These are phyloP conservation scores for Dipodomys ordii DNA, from an alignment of 2,113 vertebrate genomes.

Conservation along the genomic window DNA sequence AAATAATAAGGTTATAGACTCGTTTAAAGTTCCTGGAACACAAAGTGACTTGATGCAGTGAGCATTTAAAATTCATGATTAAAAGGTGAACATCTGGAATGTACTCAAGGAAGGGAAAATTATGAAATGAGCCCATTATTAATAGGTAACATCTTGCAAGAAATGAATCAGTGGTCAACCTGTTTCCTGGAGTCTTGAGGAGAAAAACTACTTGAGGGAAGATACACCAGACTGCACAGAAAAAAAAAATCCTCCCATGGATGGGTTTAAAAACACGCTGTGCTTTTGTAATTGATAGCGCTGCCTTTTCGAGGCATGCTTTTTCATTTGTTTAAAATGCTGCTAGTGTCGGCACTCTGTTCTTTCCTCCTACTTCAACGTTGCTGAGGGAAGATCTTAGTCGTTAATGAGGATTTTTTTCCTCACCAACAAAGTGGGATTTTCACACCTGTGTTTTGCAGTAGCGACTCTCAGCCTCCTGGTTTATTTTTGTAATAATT, in stretches of 20 bases:
- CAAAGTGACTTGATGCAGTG: background rate
- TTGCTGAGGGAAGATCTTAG: conserved; percentile 56
- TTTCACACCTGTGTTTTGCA: conserved; percentile 80
- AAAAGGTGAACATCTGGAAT: conserved; percentile 70
- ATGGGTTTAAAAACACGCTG: background rate
- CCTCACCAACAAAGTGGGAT: conserved; percentile 78
- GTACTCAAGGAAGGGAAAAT: conserved; percentile 41
- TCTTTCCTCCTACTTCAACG: background rate
- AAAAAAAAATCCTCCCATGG: accelerated
- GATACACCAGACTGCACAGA: background rate
- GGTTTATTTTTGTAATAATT: conserved; percentile 83
- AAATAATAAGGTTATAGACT: background rate
- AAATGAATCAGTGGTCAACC: conserved; percentile 62
- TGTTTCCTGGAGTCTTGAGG: background rate
- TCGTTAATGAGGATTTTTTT: conserved; percentile 56
- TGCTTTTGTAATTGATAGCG: background rate
- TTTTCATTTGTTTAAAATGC: background rate
- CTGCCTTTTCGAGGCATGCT: background rate
- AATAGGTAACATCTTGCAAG: conserved; percentile 66
- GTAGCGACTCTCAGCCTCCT: conserved; percentile 58
- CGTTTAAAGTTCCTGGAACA: background rate
- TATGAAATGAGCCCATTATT: conserved; percentile 65
- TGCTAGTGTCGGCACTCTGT: background rate
- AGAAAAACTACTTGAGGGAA: background rate
- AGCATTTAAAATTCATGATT: conserved; percentile 60